phyloP scores from a whole-genome alignment of 2,888 invertebrate genomes.

The Scaptomyza flava region DNA sequence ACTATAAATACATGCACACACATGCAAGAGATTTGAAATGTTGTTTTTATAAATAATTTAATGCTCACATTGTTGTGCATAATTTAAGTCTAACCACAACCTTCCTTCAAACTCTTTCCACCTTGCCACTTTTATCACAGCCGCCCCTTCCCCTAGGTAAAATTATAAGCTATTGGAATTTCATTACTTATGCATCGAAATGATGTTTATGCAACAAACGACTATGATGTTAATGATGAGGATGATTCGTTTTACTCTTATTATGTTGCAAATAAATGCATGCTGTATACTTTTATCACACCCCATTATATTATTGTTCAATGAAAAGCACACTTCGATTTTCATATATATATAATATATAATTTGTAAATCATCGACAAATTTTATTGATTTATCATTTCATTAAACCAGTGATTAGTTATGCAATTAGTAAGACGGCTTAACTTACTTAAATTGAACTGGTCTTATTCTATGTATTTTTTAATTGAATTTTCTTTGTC shows the following conservation, averaged over 20 bases:
- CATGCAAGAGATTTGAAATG: slow-evolving; percentile 63
- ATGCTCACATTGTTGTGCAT: slow-evolving; percentile 74
- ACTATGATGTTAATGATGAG: slow-evolving; percentile 5
- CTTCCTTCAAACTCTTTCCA: neutral
- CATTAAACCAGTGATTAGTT: slow-evolving; percentile 31
- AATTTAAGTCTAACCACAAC: slow-evolving; percentile 18
- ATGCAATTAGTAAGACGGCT: slow-evolving; percentile 26
- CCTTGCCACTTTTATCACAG: neutral
- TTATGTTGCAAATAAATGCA: neutral
- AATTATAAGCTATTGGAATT: no score
- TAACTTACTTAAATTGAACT: no score
- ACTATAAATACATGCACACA: neutral
- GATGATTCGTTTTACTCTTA: slow-evolving; percentile 10
- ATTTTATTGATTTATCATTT: slow-evolving; percentile 38
- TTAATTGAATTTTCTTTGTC: neutral
- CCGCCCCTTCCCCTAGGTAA: no score
- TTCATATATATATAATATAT: no score
- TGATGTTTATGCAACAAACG: neutral
- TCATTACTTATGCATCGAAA: no score
- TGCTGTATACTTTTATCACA: neutral
- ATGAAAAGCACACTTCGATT: neutral
- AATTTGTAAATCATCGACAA: neutral
- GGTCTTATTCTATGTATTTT: no score
- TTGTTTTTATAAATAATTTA: slow-evolving; percentile 75
- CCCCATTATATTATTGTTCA: neutral